Percentiles rank a stretch among this genome's conserved stretches.
These are phyloP conservation scores for Papilio demoleus DNA, from an alignment of 2,888 invertebrate genomes.

Conservation along the genomic window DNA sequence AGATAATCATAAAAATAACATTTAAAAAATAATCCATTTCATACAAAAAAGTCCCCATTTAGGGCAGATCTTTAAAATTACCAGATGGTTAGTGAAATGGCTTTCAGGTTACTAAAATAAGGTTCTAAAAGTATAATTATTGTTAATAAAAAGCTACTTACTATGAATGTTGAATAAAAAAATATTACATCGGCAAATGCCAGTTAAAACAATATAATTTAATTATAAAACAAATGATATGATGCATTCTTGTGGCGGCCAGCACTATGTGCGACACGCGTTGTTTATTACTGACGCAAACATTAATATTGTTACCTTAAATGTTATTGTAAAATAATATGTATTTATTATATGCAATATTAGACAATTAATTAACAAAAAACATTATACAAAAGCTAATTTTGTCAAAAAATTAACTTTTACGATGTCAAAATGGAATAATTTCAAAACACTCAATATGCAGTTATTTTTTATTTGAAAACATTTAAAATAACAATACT, in stretches of 20 bases:
- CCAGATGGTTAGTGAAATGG: constrained; percentile 59
- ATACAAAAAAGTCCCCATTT: constrained; percentile 81
- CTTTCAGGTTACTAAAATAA: constrained; percentile 48
- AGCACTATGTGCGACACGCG: constrained; percentile 68
- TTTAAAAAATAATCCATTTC: constrained; percentile 64
- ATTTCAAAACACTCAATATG: no score
- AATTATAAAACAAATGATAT: constrained; percentile 83
- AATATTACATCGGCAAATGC: constrained; percentile 68
- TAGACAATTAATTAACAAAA: no score
- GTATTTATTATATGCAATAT: no score
- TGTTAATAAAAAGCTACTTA: constrained; percentile 58
- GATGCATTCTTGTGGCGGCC: constrained; percentile 82
- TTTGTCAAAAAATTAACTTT: no score
- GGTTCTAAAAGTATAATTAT: constrained; percentile 49
- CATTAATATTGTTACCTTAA: constrained; percentile 50
- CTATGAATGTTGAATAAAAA: constrained; percentile 58
- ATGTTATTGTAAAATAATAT: background rate
- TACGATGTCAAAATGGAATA: no score
- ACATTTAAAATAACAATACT: constrained; percentile 46
- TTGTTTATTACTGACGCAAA: constrained; percentile 51
- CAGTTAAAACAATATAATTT: constrained; percentile 73
- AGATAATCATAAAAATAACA: constrained; percentile 16
- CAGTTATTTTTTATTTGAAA: background rate
- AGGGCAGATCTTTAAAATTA: constrained; percentile 57
- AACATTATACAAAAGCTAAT: no score